Conservation (phyloP, 2,888 invertebrate genomes). For the Clostera curtula region DNA sequence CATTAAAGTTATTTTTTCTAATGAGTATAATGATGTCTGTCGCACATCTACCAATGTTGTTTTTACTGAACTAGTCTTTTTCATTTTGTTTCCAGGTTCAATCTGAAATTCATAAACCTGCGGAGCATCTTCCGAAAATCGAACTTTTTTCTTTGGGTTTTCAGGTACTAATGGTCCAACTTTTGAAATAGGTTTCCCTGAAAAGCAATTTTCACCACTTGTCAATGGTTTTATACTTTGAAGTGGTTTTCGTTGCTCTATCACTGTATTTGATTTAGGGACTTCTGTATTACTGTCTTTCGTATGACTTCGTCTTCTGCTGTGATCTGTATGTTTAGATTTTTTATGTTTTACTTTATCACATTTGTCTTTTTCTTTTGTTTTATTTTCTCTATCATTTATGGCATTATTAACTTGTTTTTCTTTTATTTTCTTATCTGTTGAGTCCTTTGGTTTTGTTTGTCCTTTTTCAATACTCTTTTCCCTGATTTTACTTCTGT, state of each 20-base stretch:
- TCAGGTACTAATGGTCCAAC: slow-evolving; percentile 37
- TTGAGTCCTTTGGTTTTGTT: too few species aligned
- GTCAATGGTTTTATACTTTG: slow-evolving; percentile 41
- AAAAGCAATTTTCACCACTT: slow-evolving; percentile 29
- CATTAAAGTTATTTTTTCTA: slow-evolving; percentile 64
- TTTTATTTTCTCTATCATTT: slow-evolving; percentile 20
- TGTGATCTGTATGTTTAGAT: slow-evolving; percentile 16
- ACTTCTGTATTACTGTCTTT: slow-evolving; percentile 11
- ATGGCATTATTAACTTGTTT: slow-evolving; percentile 6
- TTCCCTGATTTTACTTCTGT: slow-evolving; percentile 17
- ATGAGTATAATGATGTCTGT: slow-evolving; percentile 44
- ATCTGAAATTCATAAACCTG: slow-evolving; percentile 45
- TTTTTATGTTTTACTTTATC: slow-evolving; percentile 15
- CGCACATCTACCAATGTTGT: slow-evolving; percentile 36
- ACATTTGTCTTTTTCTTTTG: slow-evolving; percentile 10
- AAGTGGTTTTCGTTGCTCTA: slow-evolving; percentile 26
- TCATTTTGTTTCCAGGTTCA: slow-evolving; percentile 54
- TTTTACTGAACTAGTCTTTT: slow-evolving; percentile 48
- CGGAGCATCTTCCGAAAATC: slow-evolving; percentile 42
- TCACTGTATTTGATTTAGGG: slow-evolving; percentile 7
- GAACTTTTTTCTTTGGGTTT: slow-evolving; percentile 45
- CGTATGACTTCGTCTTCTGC: too few species aligned
- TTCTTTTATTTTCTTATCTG: slow-evolving; percentile 9
- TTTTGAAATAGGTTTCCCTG: slow-evolving; percentile 47
- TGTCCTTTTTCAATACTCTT: slow-evolving; percentile 12